Percentiles rank a stretch among this genome's conserved stretches.
Evolutionary conservation across 2,797 vertebrate species (phyloP).

Genomic region (Triplophysa bombifrons): DNA sequence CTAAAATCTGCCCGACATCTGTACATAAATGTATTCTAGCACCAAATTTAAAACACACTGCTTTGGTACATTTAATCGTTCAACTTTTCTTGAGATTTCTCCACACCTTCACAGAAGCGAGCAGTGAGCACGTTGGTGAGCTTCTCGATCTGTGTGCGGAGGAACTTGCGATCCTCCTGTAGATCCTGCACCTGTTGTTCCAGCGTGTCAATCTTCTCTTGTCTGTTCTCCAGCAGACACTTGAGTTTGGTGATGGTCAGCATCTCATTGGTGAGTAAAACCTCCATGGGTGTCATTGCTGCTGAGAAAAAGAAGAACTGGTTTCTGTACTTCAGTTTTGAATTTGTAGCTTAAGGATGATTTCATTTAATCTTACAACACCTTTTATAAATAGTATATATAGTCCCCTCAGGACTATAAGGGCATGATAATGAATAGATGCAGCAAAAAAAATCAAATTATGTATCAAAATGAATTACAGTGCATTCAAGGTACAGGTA

Average conservation of each 20-base stretch:
- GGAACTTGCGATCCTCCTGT: conserved; percentile 79
- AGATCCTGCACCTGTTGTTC: conserved; percentile 78
- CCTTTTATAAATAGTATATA: no score
- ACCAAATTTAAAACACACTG: no score
- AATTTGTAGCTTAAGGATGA: not conserved
- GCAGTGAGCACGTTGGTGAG: conserved; percentile 69
- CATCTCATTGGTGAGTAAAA: conserved; percentile 66
- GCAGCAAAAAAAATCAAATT: no score
- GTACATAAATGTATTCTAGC: no score
- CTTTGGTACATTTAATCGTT: no score
- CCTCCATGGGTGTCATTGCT: conserved; percentile 62
- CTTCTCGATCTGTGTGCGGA: conserved; percentile 77
- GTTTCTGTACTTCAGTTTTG: not conserved
- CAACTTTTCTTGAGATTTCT: not conserved
- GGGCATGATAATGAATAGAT: no score
- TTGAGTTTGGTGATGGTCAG: conserved; percentile 61
- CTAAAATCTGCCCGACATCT: no score
- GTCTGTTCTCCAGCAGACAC: conserved; percentile 76
- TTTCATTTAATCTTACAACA: no score
- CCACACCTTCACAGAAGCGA: conserved; percentile 64
- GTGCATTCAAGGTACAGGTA: no score
- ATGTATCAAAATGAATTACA: no score
- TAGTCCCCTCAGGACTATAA: no score
- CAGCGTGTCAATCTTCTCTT: conserved; percentile 72
- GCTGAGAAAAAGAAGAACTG: not conserved